Percentiles rank a stretch among this genome's conserved stretches.
Evolutionary conservation across 1,140 invertebrate genomes (phyloP).

Genomic region (Ephestia elutella): DNA sequence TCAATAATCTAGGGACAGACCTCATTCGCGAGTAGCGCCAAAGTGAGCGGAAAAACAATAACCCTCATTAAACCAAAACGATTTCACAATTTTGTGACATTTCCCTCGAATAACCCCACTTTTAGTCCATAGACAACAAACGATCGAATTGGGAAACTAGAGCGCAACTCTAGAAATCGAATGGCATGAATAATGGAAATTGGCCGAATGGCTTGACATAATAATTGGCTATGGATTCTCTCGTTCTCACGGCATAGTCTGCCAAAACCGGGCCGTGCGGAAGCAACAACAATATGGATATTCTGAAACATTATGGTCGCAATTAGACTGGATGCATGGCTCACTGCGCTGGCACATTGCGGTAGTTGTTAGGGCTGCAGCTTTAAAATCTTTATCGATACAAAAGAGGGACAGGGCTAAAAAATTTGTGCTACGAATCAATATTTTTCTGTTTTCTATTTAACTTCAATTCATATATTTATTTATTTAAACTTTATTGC

Average conservation of each 20-base stretch:
- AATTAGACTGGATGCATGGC: constrained; percentile 12
- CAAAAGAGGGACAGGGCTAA: no score
- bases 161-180: not conserved
- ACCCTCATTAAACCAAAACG: no score
- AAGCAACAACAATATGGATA: constrained; percentile 9
- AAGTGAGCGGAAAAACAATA: no score
- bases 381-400: no score
- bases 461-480: no score
- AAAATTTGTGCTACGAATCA: no score
- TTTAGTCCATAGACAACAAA: not conserved
- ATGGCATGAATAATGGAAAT: not conserved
- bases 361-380: not conserved
- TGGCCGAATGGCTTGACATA: not conserved
- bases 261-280: not conserved
- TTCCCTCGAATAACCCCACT: not conserved
- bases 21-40: no score
- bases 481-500: no score
- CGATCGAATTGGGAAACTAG: not conserved
- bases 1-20: no score
- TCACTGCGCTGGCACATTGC: constrained; percentile 13
- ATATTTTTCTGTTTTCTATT: no score
- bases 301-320: constrained; percentile 5
- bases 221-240: not conserved
- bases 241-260: not conserved
- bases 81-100: no score